These are phyloP conservation scores for Drosophila pandora DNA, from an alignment of 1,140 invertebrate genomes.

Conservation along the genomic window DNA sequence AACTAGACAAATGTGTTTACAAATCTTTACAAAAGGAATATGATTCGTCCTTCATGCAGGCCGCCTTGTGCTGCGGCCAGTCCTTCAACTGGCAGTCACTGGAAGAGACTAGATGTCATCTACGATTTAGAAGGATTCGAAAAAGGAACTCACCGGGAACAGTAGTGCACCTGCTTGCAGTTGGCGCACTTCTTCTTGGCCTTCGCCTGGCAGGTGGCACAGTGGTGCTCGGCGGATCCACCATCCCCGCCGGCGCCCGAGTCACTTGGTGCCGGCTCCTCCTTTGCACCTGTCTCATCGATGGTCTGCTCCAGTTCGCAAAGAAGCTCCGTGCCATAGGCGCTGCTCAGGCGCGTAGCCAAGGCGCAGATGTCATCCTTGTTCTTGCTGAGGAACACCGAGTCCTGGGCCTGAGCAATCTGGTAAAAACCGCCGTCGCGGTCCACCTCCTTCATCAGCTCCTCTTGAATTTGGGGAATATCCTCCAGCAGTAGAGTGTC, in stretches of 20 bases:
- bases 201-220: conserved; percentile 82
- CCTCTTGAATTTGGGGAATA: conserved; percentile 83
- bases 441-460: conserved; percentile 83
- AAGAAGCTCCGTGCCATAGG: conserved; percentile 85
- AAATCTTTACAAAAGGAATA: not conserved
- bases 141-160: conserved; percentile 74
- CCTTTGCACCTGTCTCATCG: conserved; percentile 7
- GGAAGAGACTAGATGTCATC: not conserved
- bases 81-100: conserved; percentile 85
- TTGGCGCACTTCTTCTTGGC: conserved; percentile 85
- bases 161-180: conserved; percentile 85
- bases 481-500: conserved; percentile 86
- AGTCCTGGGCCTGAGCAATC: conserved; percentile 85
- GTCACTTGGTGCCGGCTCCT: conserved; percentile 24
- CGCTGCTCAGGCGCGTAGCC: conserved; percentile 84
- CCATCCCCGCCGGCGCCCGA: conserved; percentile 12
- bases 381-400: conserved; percentile 85
- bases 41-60: conserved; percentile 30
- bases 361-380: conserved; percentile 84
- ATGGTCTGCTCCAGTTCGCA: conserved; percentile 83
- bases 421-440: conserved; percentile 85
- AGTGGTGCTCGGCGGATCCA: conserved; percentile 45
- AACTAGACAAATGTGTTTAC: not conserved
- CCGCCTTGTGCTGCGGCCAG: conserved; percentile 84
- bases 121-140: not conserved